Conservation (phyloP, 2,113 vertebrate genomes). For the Toxotes chatareus region DNA sequence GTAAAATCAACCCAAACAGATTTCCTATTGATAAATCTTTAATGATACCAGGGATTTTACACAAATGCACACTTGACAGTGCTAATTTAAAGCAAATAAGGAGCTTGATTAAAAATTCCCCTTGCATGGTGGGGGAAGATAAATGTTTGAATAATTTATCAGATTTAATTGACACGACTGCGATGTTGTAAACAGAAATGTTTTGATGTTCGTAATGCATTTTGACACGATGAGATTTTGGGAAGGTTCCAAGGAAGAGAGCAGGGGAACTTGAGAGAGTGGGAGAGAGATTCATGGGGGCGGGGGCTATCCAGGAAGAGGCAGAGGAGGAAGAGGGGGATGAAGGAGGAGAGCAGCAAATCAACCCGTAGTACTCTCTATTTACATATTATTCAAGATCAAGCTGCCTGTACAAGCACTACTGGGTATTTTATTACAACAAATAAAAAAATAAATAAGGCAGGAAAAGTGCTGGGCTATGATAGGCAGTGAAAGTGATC, state of each 20-base stretch:
- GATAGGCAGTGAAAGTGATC: constrained; percentile 64
- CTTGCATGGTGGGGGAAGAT: constrained; percentile 86
- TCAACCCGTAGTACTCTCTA: constrained; percentile 33
- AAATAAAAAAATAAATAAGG: constrained; percentile 44
- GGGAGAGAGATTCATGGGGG: constrained; percentile 7
- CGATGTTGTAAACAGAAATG: constrained; percentile 92
- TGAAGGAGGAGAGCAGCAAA: constrained; percentile 6
- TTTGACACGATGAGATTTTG: constrained; percentile 85
- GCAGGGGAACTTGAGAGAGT: constrained; percentile 27
- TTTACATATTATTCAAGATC: constrained; percentile 74
- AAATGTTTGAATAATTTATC: constrained; percentile 95
- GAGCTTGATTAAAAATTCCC: constrained; percentile 97
- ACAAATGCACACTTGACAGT: constrained; percentile 94
- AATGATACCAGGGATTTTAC: constrained; percentile 97
- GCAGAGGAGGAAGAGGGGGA: background rate
- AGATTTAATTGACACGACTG: constrained; percentile 91
- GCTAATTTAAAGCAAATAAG: constrained; percentile 99
- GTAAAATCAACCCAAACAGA: constrained; percentile 93
- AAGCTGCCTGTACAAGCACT: constrained; percentile 47
- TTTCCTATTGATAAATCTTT: constrained; percentile 97
- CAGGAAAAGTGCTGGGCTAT: constrained; percentile 28
- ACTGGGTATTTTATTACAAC: constrained; percentile 66
- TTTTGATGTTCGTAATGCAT: constrained; percentile 90
- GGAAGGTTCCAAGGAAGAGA: constrained; percentile 81
- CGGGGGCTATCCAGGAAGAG: constrained; percentile 24